Conservation (phyloP, 2,113 vertebrate species). For the Daphoenositta chrysoptera region DNA sequence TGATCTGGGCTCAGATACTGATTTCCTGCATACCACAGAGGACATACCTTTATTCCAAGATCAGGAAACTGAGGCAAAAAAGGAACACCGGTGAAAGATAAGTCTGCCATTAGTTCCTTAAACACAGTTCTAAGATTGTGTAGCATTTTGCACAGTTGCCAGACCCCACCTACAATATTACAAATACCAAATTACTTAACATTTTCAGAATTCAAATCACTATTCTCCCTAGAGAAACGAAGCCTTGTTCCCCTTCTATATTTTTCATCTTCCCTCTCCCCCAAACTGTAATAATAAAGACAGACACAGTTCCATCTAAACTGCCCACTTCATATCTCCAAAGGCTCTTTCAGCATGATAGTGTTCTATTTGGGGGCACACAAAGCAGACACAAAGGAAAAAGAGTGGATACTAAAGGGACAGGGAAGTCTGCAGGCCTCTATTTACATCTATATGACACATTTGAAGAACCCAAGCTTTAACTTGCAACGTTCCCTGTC, state of each 20-base stretch:
- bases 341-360: neutral
- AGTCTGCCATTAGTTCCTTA: neutral
- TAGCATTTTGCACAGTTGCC: neutral
- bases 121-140: neutral
- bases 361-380: neutral
- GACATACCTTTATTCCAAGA: neutral
- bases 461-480: neutral
- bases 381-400: neutral
- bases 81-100: neutral
- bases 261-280: neutral
- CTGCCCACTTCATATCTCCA: neutral
- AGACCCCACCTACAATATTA: neutral
- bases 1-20: neutral
- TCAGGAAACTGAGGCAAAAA: neutral
- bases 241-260: neutral
- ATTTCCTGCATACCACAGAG: neutral
- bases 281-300: neutral
- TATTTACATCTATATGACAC: neutral
- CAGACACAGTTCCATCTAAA: neutral
- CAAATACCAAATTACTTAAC: neutral
- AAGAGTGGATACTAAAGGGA: neutral
- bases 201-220: neutral
- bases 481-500: rapidly evolving
- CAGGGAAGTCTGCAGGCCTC: neutral
- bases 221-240: neutral